phyloP scores from a whole-genome alignment of 2,888 invertebrate genomes.

The Apotomis turbidana region DNA sequence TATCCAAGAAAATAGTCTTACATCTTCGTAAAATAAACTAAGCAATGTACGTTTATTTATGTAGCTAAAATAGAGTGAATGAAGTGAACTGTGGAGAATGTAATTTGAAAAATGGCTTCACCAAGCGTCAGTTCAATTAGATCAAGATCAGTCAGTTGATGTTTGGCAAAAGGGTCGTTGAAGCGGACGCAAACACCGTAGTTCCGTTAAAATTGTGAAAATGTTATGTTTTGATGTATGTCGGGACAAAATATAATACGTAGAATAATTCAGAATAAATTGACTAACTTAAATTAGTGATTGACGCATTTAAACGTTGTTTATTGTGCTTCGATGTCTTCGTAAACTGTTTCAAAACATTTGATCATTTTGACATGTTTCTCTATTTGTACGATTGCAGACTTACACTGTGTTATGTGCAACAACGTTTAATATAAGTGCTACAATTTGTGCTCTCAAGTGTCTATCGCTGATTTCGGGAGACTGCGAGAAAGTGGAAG shows the following conservation, averaged over 20 bases:
- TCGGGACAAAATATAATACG: conserved; percentile 4
- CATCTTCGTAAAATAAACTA: background rate
- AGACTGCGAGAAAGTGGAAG: conserved; percentile 19
- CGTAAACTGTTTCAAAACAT: conserved; percentile 69
- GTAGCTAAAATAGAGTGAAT: conserved; percentile 23
- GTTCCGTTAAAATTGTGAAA: conserved; percentile 11
- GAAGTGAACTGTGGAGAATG: conserved; percentile 7
- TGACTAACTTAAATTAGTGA: conserved; percentile 1
- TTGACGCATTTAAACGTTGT: background rate
- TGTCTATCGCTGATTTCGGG: conserved; percentile 8
- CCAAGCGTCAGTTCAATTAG: conserved; percentile 35
- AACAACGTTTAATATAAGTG: conserved; percentile 21
- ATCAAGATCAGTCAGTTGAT: conserved; percentile 47
- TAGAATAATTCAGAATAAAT: background rate
- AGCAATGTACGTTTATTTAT: conserved; percentile 4
- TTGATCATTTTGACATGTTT: conserved; percentile 41
- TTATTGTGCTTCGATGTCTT: conserved; percentile 48
- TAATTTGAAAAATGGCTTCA: conserved; percentile 40
- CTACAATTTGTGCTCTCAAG: conserved; percentile 12
- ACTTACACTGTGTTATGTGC: conserved; percentile 22
- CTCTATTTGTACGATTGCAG: conserved; percentile 32
- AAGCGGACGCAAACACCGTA: conserved; percentile 27
- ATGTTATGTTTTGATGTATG: conserved; percentile 13
- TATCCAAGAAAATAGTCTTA: too few relatives aligned
- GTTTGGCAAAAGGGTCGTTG: conserved; percentile 47